These are phyloP conservation scores for Coecobrya sp. DNA, from an alignment of 2,888 invertebrate species.

Conservation along the genomic window DNA sequence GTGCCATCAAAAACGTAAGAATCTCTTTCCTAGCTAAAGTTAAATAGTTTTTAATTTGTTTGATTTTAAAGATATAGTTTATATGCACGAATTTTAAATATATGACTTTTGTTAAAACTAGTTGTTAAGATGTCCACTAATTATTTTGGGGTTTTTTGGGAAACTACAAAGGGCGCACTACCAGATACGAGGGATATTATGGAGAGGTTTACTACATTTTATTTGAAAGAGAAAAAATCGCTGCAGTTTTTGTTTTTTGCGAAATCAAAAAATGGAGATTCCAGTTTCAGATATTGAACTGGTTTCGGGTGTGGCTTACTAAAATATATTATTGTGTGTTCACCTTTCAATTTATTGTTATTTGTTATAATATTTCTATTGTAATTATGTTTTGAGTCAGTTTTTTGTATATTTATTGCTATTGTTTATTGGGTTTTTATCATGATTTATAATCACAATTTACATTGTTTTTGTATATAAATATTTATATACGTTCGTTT, in stretches of 20 bases:
- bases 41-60: not conserved
- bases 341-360: constrained; percentile 33
- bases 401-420: constrained; percentile 14
- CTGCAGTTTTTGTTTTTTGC: not conserved
- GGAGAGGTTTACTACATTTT: too few relatives aligned
- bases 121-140: not conserved
- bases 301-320: constrained; percentile 53
- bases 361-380: constrained; percentile 8
- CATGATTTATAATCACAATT: not conserved
- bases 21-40: constrained; percentile 19
- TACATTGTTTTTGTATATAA: not conserved
- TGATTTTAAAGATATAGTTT: not conserved
- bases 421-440: constrained; percentile 29
- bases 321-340: constrained; percentile 45
- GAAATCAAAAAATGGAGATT: constrained; percentile 16
- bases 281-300: constrained; percentile 29
- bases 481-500: not conserved
- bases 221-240: too few relatives aligned
- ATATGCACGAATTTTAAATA: not conserved
- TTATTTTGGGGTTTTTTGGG: not conserved
- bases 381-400: not conserved
- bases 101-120: not conserved
- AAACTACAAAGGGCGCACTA: not conserved
- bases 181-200: not conserved
- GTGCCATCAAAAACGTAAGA: constrained; percentile 50